Base-by-base conservation (phyloP, 2,797 vertebrate genomes). In the Coranthus polyacanthus region DNA sequence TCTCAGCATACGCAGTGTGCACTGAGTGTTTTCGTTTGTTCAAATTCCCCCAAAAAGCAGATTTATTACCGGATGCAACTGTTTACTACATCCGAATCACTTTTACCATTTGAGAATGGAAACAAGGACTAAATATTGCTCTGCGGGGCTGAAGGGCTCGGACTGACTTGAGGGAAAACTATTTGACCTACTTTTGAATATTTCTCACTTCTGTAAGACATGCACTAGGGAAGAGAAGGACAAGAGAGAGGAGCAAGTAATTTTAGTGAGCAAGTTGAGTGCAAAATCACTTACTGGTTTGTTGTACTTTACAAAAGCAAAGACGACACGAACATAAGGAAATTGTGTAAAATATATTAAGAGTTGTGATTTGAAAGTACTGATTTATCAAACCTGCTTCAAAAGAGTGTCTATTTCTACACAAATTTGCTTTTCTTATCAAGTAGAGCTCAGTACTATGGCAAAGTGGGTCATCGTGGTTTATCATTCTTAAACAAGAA, bases 121-220 rank as follows among this genome's bases (percentile, higher is more conserved):
- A 91, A 88, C 43, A 39, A 29, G 61, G 75, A 74, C 44, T 49
- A 68, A 70, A 76, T 80, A 70, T 64, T 75, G 68, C 61, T 84
- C 82, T 59, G 43, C 45, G 34, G 55, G 38, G 39, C 66, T 79
- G 51, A 78, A 57, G 79, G 49, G 42, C 56, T 78, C 24, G 56
- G 72, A 77, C 46, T 39, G 57, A 69, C 60, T 69, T 44, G 32
- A 57, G 67, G 73, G 78, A 68, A 87, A 92, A 90, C 64, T 79
- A 89, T 85, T 80, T 91, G 91, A 92, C 91, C 92, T 92, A 91
- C 86, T 92, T 92, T 84, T 69, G 61, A 82, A 56, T 71, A 79
- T 86, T 87, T 91, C 81, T 81, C 74, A 82, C 82, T 85, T 84
- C 65, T 82, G 61, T 83, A 72, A 82, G 70, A 86, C 82, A 86